Evolutionary conservation across 2,888 invertebrate species (phyloP).

Genomic region (Mactromeris polynyma): DNA sequence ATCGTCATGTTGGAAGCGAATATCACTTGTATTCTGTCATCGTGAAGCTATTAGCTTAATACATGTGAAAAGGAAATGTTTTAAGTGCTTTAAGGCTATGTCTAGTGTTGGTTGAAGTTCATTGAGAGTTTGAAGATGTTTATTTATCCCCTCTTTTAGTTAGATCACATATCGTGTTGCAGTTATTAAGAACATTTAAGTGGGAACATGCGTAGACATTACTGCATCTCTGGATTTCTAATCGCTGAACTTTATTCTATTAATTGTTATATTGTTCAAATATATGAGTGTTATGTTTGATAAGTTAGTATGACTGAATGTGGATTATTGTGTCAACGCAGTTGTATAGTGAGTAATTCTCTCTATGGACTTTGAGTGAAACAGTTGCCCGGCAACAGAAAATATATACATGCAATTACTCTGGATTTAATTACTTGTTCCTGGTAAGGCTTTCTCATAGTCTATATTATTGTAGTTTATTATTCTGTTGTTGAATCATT

Average conservation of each 20-base stretch:
- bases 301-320: background rate
- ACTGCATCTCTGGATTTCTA: background rate
- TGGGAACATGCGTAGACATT: background rate
- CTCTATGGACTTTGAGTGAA: background rate
- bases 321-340: background rate
- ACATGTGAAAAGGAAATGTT: too few species aligned
- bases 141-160: background rate
- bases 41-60: background rate
- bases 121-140: background rate
- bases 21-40: slow-evolving; percentile 9
- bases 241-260: background rate
- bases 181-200: background rate
- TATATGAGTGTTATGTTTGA: background rate
- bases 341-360: too few species aligned
- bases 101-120: too few species aligned
- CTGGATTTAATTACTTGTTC: background rate
- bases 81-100: too few species aligned
- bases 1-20: background rate
- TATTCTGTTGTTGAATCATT: too few species aligned
- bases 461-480: too few species aligned
- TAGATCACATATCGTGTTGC: background rate
- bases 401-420: background rate
- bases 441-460: background rate
- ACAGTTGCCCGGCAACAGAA: background rate
- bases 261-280: background rate